A percentile compares a stretch with the other conserved stretches of the same genome.
These are phyloP conservation scores for Leptarthrus brevirostris DNA, from an alignment of 2,888 invertebrate species.

Conservation along the genomic window DNA sequence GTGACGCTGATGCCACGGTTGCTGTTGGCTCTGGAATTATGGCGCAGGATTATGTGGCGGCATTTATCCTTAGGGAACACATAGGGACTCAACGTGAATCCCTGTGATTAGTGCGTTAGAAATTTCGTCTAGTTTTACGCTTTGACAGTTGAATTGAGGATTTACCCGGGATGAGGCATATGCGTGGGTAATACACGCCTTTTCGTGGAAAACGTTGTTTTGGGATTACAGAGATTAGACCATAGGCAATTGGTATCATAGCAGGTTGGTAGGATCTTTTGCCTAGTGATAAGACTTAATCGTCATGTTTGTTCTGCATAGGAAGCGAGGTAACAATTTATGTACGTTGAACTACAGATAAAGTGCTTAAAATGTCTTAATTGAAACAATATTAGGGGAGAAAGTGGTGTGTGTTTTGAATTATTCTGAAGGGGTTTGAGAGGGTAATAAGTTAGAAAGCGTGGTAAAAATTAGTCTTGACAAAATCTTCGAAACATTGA, in stretches of 20 bases:
- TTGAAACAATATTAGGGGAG: slow-evolving; percentile 1
- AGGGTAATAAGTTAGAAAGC: no score
- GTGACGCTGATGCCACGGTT: slow-evolving; percentile 15
- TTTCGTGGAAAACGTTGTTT: slow-evolving; percentile 17
- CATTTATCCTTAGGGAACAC: slow-evolving; percentile 45
- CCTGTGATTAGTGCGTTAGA: slow-evolving; percentile 45
- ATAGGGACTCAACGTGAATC: slow-evolving; percentile 34
- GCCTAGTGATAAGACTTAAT: slow-evolving; percentile 31
- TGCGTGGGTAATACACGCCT: neutral
- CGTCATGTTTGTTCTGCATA: slow-evolving; percentile 23
- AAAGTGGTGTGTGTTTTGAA: neutral
- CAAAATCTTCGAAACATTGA: no score
- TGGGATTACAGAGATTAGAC: slow-evolving; percentile 34
- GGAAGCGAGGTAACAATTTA: neutral
- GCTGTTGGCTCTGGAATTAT: slow-evolving; percentile 42
- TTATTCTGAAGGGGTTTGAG: no score
- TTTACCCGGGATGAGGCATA: slow-evolving; percentile 11
- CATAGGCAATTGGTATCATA: slow-evolving; percentile 34
- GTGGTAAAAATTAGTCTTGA: no score
- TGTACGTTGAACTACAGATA: neutral
- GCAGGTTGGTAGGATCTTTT: slow-evolving; percentile 13
- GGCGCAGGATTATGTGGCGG: slow-evolving; percentile 39
- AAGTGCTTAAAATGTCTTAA: neutral
- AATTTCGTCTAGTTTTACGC: slow-evolving; percentile 44
- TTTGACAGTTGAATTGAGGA: slow-evolving; percentile 39